These are phyloP conservation scores for Myrmecobius fasciatus DNA, from an alignment of 2,113 vertebrate species.

Conservation along the genomic window DNA sequence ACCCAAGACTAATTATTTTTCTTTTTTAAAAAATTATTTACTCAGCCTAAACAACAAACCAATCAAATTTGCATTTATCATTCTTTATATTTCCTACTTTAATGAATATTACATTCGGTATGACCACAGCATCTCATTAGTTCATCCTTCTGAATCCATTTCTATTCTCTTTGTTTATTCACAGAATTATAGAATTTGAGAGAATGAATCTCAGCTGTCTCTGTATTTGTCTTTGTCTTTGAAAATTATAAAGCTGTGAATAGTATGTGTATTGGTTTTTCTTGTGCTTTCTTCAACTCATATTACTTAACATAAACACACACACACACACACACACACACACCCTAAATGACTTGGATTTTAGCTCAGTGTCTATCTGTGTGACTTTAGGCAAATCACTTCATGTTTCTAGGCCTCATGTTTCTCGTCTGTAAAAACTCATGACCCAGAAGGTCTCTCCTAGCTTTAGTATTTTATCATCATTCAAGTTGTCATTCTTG, in stretches of 20 bases:
- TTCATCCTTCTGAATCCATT: neutral
- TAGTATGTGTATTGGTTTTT: neutral
- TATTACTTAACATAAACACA: neutral
- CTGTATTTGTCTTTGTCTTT: neutral
- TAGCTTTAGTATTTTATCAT: neutral
- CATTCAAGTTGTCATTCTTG: neutral
- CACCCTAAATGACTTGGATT: neutral
- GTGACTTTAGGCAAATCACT: neutral
- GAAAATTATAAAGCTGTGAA: neutral
- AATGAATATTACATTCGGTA: neutral
- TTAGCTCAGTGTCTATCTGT: neutral
- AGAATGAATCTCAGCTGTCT: neutral
- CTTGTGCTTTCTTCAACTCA: neutral
- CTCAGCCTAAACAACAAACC: neutral
- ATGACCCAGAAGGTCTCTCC: neutral
- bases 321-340: neutral
- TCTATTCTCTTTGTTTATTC: neutral
- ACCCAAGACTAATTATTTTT: neutral
- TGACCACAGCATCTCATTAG: neutral
- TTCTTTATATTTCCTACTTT: neutral
- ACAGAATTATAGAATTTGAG: neutral
- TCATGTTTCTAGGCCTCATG: neutral
- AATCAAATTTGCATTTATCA: neutral
- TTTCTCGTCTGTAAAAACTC: neutral
- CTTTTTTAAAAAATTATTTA: neutral